Evolutionary conservation across 2,888 invertebrate species (phyloP).

Genomic region (Ochropacha duplaris): DNA sequence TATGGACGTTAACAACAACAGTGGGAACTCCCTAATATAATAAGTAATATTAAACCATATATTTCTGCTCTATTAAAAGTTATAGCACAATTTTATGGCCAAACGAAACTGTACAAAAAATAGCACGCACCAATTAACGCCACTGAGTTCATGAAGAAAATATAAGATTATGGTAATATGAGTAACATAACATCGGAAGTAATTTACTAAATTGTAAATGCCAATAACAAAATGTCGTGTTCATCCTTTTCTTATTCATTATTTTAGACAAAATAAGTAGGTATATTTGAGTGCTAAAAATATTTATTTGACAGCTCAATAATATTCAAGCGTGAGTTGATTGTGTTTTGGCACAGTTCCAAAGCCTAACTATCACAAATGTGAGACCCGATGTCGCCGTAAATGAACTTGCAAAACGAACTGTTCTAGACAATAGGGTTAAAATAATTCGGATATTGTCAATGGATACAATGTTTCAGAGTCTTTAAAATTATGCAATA

Average conservation of each 20-base stretch:
- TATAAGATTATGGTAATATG: background rate
- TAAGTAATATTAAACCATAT: background rate
- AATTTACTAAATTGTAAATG: background rate
- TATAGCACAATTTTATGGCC: background rate
- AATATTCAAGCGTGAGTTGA: background rate
- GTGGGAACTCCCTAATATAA: background rate
- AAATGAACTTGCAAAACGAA: background rate
- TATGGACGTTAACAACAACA: slow-evolving; percentile 13
- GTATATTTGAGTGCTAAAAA: background rate
- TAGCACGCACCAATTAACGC: background rate
- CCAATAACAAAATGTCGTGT: background rate
- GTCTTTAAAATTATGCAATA: too few relatives aligned
- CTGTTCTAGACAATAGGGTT: too few relatives aligned
- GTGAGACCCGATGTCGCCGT: background rate
- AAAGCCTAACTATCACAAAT: background rate
- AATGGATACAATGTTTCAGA: too few relatives aligned
- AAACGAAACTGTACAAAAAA: background rate
- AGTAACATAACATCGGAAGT: background rate
- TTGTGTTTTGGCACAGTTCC: background rate
- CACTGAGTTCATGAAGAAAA: background rate
- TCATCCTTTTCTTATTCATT: too few relatives aligned
- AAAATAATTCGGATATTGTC: too few relatives aligned
- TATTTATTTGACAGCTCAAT: background rate
- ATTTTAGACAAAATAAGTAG: background rate
- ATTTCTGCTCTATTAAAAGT: background rate